Conservation (phyloP, 2,888 invertebrate species). For the Drosophila crucigera region DNA sequence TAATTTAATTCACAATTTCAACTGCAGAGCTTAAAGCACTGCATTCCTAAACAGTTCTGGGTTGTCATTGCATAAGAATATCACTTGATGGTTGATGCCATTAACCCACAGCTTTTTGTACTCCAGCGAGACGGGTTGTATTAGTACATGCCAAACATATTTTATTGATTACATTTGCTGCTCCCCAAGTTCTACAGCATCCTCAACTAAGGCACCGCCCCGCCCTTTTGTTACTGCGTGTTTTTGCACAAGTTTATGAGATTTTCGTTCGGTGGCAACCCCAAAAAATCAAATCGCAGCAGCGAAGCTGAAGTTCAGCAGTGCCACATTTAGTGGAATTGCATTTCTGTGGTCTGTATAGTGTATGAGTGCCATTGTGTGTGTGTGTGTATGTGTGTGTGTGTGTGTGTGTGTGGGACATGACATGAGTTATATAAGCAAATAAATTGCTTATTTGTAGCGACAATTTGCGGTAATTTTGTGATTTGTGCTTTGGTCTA, state of each 20-base stretch:
- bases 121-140: constrained; percentile 22
- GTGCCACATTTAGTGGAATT: constrained; percentile 55
- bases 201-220: neutral
- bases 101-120: constrained; percentile 35
- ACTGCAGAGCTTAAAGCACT: constrained; percentile 16
- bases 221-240: constrained; percentile 48
- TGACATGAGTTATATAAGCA: constrained; percentile 64
- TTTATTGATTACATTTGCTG: constrained; percentile 75
- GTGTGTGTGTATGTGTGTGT: constrained; percentile 9
- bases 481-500: constrained; percentile 63
- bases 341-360: constrained; percentile 44
- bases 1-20: constrained; percentile 6
- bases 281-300: constrained; percentile 45
- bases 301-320: constrained; percentile 16
- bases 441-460: constrained; percentile 82
- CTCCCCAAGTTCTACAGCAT: constrained; percentile 16
- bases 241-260: constrained; percentile 76
- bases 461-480: constrained; percentile 80
- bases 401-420: constrained; percentile 18
- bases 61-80: constrained; percentile 44
- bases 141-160: constrained; percentile 69
- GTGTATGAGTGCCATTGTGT: constrained; percentile 4
- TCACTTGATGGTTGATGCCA: constrained; percentile 27
- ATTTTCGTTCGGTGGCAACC: constrained; percentile 61
- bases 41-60: constrained; percentile 4